Percentiles rank a stretch among this genome's conserved stretches.
phyloP scores from a whole-genome alignment of 1,140 invertebrate genomes.

The Magallana gigas region DNA sequence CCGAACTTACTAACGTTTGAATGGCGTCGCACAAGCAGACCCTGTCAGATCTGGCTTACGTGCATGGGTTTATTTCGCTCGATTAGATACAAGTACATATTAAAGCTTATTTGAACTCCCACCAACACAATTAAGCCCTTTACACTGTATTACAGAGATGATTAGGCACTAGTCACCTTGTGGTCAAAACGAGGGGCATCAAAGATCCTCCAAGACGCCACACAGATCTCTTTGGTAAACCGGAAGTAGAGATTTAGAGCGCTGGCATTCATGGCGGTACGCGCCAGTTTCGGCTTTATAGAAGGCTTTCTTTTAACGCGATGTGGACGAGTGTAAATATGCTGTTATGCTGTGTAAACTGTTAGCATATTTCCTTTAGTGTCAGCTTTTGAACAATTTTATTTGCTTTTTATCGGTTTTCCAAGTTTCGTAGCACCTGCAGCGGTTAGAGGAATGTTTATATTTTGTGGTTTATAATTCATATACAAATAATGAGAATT shows the following conservation, averaged over 20 bases:
- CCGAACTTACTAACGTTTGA: slow-evolving; percentile 30
- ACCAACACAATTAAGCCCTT: slow-evolving; percentile 31
- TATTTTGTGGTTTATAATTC: slow-evolving; percentile 20
- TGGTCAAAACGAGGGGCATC: slow-evolving; percentile 7
- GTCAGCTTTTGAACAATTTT: slow-evolving; percentile 28
- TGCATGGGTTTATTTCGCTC: slow-evolving; percentile 30
- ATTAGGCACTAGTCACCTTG: slow-evolving; percentile 25
- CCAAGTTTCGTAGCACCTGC: slow-evolving; percentile 29
- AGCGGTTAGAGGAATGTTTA: slow-evolving; percentile 3
- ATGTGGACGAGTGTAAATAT: slow-evolving; percentile 27
- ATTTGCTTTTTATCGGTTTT: slow-evolving; percentile 38
- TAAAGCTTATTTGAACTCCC: slow-evolving; percentile 26
- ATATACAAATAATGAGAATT: slow-evolving; percentile 25
- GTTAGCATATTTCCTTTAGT: slow-evolving; percentile 29
- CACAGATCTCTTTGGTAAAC: slow-evolving; percentile 17
- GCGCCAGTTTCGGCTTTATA: background rate
- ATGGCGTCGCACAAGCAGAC: background rate
- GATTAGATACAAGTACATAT: slow-evolving; percentile 36
- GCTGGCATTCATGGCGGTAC: background rate
- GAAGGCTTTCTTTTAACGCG: background rate
- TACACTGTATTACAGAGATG: slow-evolving; percentile 15
- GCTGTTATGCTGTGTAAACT: slow-evolving; percentile 30
- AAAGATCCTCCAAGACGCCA: slow-evolving; percentile 21
- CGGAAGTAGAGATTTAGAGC: background rate
- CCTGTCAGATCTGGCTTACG: slow-evolving; percentile 2